Evolutionary conservation across 2,888 invertebrate species (phyloP), one percentile per base, ranked within the genome.

Genomic region (Parnassius smintheus): DNA sequence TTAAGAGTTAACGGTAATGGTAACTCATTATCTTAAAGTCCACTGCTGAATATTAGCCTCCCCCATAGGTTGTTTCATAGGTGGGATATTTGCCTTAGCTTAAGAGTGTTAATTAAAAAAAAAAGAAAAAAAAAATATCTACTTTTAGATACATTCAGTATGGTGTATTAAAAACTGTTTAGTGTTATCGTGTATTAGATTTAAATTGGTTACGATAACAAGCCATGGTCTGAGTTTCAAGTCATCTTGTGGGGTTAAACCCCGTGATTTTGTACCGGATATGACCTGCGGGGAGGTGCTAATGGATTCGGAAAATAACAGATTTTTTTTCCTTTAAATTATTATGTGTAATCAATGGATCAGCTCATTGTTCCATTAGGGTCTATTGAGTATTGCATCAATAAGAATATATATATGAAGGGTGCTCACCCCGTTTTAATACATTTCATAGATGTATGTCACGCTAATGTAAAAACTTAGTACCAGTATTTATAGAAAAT

Each of bases 201-300:
- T 80, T 76, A 83, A 81, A 83, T 82, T 80, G 72, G 73, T 68
- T 75, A 62, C 42, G 69, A 71, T 77, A 75, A 78, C 70, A 69
- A 77, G 68, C 68, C 72, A 70, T 66, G 61, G 64, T 69, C 74
- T 72, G 67, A 82, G 85, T 83, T 69, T 73, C 72, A 66, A 82
- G 85, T 83, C 83, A 84, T 67, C 56, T 51, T 49, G 66, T 73
- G 74, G 82, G 82, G 82, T 78, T 71, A 62, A 64, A 77, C 83
- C 85, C 82, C 76, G 79, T 82, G 82, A 84, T 86, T 82, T 75
- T 71, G 67, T 78, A 83, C 88, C 88, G 89, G 89, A 89, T 85
- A 84, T 86, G 72, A 83, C 81, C 80, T 72, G 78, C 77, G 76
- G 85, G 79, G 77, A 83, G 76, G 85, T 80, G 83, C 74, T 86